phyloP scores from a whole-genome alignment of 2,113 vertebrate species.

The Cacatua alba region DNA sequence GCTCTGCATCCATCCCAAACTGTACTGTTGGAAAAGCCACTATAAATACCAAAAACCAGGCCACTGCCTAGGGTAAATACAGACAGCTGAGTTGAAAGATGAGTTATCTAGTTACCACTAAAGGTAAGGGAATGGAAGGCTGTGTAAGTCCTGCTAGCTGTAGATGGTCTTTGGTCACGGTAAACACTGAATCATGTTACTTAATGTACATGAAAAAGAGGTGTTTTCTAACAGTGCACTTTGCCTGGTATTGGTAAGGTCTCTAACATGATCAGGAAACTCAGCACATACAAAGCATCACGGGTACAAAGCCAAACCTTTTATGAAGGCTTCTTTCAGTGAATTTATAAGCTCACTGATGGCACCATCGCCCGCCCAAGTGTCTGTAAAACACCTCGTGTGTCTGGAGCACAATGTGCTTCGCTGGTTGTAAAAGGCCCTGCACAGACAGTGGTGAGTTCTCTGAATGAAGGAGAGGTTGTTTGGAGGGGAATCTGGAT shows the following conservation, averaged over 20 bases:
- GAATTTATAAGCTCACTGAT: neutral
- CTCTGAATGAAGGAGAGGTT: neutral
- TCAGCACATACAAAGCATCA: neutral
- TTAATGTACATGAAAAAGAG: neutral
- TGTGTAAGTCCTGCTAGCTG: neutral
- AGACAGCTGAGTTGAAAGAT: neutral
- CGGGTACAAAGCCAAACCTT: neutral
- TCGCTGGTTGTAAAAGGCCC: neutral
- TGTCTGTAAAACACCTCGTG: neutral
- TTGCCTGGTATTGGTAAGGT: neutral
- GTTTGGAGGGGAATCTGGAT: neutral
- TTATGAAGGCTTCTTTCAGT: neutral
- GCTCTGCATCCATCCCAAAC: neutral
- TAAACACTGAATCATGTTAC: neutral
- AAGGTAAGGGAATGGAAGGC: neutral
- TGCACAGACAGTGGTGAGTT: neutral
- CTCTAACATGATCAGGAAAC: neutral
- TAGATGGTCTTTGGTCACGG: neutral
- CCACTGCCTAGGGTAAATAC: neutral
- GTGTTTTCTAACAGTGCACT: neutral
- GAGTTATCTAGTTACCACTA: neutral
- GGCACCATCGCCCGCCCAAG: neutral
- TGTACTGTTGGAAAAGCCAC: neutral
- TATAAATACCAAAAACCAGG: neutral
- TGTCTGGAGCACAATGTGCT: neutral